These are phyloP conservation scores for Naso thynnoides DNA, from an alignment of 2,797 vertebrate genomes.

Conservation along the genomic window DNA sequence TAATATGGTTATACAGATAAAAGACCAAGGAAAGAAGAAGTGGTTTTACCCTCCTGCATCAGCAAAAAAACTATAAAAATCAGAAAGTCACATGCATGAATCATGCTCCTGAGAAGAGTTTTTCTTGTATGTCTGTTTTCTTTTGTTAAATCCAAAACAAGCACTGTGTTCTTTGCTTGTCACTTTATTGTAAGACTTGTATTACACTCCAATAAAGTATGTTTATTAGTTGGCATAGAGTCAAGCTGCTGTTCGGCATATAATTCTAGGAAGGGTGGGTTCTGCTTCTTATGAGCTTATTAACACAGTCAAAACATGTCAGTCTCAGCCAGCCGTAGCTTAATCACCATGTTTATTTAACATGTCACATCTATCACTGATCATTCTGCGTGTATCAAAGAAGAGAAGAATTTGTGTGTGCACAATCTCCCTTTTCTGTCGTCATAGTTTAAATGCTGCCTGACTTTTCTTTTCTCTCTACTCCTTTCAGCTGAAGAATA, in stretches of 20 bases:
- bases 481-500: constrained; percentile 92
- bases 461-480: neutral
- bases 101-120: no score
- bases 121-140: neutral
- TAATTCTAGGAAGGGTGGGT: constrained; percentile 56
- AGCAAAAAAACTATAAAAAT: no score
- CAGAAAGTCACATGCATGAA: no score
- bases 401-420: neutral
- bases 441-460: neutral
- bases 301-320: neutral
- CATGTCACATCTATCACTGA: neutral
- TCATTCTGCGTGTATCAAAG: neutral
- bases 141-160: constrained; percentile 2
- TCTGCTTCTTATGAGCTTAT: constrained; percentile 18
- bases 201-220: constrained; percentile 6
- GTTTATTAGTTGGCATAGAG: constrained; percentile 43
- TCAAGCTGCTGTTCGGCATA: constrained; percentile 21
- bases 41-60: constrained; percentile 15
- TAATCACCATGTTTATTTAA: constrained; percentile 6
- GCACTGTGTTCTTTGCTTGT: constrained; percentile 9
- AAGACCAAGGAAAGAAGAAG: constrained; percentile 23
- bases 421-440: neutral
- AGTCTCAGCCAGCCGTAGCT: neutral
- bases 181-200: neutral
- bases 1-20: neutral